Evolutionary conservation across 2,113 vertebrate species (phyloP).

Genomic region (Pelusios castaneus): DNA sequence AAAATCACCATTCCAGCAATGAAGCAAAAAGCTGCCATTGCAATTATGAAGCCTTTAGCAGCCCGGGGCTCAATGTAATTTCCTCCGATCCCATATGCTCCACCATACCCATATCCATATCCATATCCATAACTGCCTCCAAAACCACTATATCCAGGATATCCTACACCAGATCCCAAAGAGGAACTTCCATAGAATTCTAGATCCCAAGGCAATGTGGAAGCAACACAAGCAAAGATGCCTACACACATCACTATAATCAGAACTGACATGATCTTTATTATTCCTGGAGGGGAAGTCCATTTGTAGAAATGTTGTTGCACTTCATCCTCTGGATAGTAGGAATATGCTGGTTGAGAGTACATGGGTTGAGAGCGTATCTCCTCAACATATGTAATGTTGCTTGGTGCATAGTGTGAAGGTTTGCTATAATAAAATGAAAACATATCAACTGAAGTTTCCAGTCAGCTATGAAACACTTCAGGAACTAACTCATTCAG

Average conservation of each 20-base stretch:
- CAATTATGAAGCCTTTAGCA: conserved; percentile 90
- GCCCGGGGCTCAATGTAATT: conserved; percentile 84
- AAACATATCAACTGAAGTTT: not conserved
- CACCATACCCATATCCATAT: conserved; percentile 56
- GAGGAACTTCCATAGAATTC: conserved; percentile 76
- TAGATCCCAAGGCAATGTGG: conserved; percentile 89
- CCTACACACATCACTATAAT: conserved; percentile 89
- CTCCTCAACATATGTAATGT: conserved; percentile 77
- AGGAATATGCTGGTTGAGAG: conserved; percentile 82
- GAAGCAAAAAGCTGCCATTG: conserved; percentile 85
- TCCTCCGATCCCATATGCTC: conserved; percentile 75
- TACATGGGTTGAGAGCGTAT: conserved; percentile 72
- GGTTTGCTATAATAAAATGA: conserved; percentile 62
- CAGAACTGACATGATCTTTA: conserved; percentile 88
- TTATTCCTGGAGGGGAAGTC: conserved; percentile 91
- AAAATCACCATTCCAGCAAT: conserved; percentile 85
- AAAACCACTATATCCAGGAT: conserved; percentile 19
- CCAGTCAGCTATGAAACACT: not conserved
- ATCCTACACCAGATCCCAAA: conserved; percentile 58
- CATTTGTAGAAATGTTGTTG: conserved; percentile 88
- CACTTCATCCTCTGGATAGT: conserved; percentile 82
- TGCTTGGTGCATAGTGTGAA: conserved; percentile 79
- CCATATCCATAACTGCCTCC: conserved; percentile 48
- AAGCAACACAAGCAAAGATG: conserved; percentile 91
- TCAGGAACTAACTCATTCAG: not conserved